Conservation (phyloP, 2,888 invertebrate genomes). For the Amblyteles armatorius region DNA sequence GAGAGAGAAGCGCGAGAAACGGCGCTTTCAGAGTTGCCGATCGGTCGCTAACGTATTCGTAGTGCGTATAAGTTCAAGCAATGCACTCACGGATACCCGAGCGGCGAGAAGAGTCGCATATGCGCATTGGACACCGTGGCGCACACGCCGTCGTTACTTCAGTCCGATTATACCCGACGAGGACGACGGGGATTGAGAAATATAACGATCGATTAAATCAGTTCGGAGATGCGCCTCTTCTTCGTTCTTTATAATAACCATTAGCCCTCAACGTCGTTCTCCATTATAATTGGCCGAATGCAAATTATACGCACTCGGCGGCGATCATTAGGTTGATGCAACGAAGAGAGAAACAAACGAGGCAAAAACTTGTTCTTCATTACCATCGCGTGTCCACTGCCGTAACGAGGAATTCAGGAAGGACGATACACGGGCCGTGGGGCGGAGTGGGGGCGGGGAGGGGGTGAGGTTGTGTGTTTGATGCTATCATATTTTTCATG, state of each 20-base stretch:
- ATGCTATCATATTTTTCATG: conserved; percentile 49
- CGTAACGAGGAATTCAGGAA: conserved; percentile 48
- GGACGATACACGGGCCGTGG: background rate
- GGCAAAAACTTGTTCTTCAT: conserved; percentile 69
- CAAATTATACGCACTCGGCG: conserved; percentile 64
- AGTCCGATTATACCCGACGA: conserved; percentile 55
- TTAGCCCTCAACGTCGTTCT: conserved; percentile 47
- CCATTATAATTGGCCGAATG: conserved; percentile 65
- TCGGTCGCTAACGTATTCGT: conserved; percentile 16
- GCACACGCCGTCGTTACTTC: conserved; percentile 48
- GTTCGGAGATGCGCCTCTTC: conserved; percentile 53
- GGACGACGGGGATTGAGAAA: conserved; percentile 66
- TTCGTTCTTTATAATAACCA: conserved; percentile 66
- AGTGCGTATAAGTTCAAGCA: conserved; percentile 19
- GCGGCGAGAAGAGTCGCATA: conserved; percentile 11
- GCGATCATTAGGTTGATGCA: conserved; percentile 67
- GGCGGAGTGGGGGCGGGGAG: background rate
- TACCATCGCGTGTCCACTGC: conserved; percentile 37
- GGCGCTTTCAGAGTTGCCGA: conserved; percentile 3
- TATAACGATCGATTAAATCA: conserved; percentile 70
- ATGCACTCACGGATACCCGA: conserved; percentile 15
- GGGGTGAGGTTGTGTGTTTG: background rate
- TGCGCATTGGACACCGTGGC: conserved; percentile 23
- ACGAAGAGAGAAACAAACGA: conserved; percentile 63
- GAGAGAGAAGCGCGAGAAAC: conserved; percentile 26